A percentile compares a stretch with the other conserved stretches of the same genome.
These are phyloP conservation scores for Drosophila melanocephala DNA, from an alignment of 2,888 invertebrate genomes.

Conservation along the genomic window DNA sequence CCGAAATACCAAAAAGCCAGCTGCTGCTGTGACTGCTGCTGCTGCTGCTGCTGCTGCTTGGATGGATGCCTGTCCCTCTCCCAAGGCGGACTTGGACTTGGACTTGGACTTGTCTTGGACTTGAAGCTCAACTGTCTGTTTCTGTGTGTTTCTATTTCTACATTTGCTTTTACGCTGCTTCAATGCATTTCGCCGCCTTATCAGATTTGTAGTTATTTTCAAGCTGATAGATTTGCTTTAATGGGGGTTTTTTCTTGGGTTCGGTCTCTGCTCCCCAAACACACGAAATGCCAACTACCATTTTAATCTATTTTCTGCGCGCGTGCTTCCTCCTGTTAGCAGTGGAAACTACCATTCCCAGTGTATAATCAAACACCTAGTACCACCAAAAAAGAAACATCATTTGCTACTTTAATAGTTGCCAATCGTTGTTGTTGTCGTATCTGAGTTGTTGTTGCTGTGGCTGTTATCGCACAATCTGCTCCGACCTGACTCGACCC, in stretches of 20 bases:
- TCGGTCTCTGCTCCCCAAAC: constrained; percentile 2
- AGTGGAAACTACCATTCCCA: constrained; percentile 24
- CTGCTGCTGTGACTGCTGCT: constrained; percentile 28
- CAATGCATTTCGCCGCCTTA: constrained; percentile 70
- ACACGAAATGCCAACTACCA: constrained; percentile 36
- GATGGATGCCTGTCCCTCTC: constrained; percentile 48
- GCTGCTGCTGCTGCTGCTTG: constrained; percentile 29
- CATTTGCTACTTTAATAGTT: constrained; percentile 80
- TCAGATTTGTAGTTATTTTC: constrained; percentile 76
- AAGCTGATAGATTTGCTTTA: constrained; percentile 67
- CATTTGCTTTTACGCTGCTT: constrained; percentile 68
- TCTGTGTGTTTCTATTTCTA: constrained; percentile 46
- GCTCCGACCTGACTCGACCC: constrained; percentile 60
- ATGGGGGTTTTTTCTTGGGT: neutral
- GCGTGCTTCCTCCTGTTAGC: constrained; percentile 62
- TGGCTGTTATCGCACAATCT: constrained; percentile 61
- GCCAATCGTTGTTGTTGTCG: constrained; percentile 52
- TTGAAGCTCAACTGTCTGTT: constrained; percentile 34
- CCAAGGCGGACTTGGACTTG: constrained; percentile 23
- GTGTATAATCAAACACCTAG: constrained; percentile 22
- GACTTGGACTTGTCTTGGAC: constrained; percentile 20
- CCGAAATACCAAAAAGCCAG: constrained; percentile 12
- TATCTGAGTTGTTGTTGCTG: constrained; percentile 35
- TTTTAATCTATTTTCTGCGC: constrained; percentile 74
- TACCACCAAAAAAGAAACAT: constrained; percentile 47